Evolutionary conservation across 1,140 invertebrate genomes (phyloP).

Genomic region (Brachionus manjavacas): DNA sequence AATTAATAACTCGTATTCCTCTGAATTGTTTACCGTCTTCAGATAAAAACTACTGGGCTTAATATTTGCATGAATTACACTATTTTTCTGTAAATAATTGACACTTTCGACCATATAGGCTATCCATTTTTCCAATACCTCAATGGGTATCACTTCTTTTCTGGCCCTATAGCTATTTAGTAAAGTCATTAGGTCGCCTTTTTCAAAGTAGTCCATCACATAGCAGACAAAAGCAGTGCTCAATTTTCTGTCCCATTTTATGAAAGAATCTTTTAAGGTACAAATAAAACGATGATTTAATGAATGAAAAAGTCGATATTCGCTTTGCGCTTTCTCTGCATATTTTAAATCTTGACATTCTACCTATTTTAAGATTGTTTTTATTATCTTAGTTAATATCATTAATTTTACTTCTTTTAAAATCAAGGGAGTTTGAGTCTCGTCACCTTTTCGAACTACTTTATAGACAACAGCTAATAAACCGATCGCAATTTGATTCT

Average conservation of each 20-base stretch:
- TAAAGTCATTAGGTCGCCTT: constrained; percentile 3
- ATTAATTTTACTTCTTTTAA: constrained; percentile 4
- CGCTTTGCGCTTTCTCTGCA: constrained; percentile 3
- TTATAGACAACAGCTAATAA: constrained; percentile 1
- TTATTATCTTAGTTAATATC: background rate
- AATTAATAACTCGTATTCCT: background rate
- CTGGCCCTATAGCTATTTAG: background rate
- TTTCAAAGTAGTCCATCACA: constrained; percentile 37
- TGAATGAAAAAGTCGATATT: constrained; percentile 7
- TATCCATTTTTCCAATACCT: constrained; percentile 22
- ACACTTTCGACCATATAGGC: constrained; percentile 7
- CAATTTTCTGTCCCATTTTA: constrained; percentile 31
- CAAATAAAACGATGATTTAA: constrained; percentile 15
- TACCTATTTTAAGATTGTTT: background rate
- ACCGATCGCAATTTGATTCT: background rate
- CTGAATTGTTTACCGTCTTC: background rate
- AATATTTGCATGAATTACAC: constrained; percentile 14
- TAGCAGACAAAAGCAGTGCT: constrained; percentile 13
- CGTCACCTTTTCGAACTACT: background rate
- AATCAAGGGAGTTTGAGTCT: background rate
- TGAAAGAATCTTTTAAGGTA: constrained; percentile 2
- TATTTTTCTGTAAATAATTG: constrained; percentile 26
- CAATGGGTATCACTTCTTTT: background rate
- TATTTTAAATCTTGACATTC: constrained; percentile 13
- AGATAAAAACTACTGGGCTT: constrained; percentile 41